Conservation (phyloP, 2,113 vertebrate species). For the Bungarus multicinctus region DNA sequence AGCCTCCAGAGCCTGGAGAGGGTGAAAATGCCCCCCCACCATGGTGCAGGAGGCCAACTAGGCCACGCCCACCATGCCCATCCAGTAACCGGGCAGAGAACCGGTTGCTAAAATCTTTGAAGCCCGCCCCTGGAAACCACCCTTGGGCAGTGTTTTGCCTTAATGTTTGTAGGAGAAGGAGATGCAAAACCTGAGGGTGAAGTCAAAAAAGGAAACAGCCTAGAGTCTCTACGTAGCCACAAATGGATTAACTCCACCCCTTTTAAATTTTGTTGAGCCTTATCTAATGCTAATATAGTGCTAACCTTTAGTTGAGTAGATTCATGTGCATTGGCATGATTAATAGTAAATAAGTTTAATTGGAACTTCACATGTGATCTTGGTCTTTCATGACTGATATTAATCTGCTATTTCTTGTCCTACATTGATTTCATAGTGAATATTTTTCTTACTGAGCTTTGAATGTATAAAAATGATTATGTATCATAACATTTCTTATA, state of each 20-base stretch:
- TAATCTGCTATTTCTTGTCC: background rate
- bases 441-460: constrained; percentile 34
- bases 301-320: background rate
- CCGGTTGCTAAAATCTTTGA: no score
- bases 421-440: constrained; percentile 20
- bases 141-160: constrained; percentile 35
- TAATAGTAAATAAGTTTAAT: background rate
- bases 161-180: constrained; percentile 29
- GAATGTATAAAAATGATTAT: constrained; percentile 45
- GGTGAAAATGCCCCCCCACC: no score
- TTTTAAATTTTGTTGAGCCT: background rate
- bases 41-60: no score
- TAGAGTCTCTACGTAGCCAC: background rate
- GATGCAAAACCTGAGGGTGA: background rate
- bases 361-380: background rate
- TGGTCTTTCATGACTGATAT: background rate
- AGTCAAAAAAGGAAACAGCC: background rate
- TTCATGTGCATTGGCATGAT: background rate
- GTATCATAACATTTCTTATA: constrained; percentile 45
- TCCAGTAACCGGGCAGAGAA: no score
- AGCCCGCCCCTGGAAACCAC: background rate
- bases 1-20: no score
- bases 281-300: background rate
- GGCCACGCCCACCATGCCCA: no score
- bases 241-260: background rate